phyloP scores from a whole-genome alignment of 2,113 vertebrate genomes.

The Pontoporia blainvillei region DNA sequence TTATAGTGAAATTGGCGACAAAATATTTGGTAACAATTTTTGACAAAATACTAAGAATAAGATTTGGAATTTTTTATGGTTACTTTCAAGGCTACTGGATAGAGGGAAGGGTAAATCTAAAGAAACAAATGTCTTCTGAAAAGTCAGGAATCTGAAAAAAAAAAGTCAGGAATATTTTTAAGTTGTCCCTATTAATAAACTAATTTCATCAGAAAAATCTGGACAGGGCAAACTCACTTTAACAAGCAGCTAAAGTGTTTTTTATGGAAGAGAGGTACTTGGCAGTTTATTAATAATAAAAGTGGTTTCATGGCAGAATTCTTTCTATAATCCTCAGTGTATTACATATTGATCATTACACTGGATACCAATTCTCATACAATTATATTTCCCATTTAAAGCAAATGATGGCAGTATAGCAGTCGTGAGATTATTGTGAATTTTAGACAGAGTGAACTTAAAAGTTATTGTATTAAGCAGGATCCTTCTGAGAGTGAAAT shows the following conservation, averaged over 20 bases:
- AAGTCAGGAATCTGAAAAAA: too few relatives aligned
- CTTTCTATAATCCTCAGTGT: conserved; percentile 51
- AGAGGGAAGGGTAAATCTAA: not conserved
- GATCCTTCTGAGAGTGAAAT: not conserved
- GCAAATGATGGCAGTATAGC: not conserved
- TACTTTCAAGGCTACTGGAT: not conserved
- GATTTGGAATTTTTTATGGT: not conserved
- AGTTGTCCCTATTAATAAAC: not conserved
- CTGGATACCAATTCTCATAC: not conserved
- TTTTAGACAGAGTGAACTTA: not conserved
- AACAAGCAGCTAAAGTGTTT: conserved; percentile 42
- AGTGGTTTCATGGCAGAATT: conserved; percentile 38
- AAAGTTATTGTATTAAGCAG: not conserved
- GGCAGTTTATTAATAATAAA: conserved; percentile 56
- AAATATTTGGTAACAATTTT: conserved; percentile 21
- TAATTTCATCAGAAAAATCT: conserved; percentile 53
- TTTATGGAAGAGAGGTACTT: conserved; percentile 64
- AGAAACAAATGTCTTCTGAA: not conserved
- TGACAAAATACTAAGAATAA: conserved; percentile 12
- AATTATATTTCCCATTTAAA: conserved; percentile 27
- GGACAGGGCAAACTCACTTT: conserved; percentile 46
- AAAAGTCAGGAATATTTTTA: not conserved
- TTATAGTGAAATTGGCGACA: not conserved
- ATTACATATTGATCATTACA: not conserved
- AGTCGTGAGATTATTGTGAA: not conserved